Conservation (phyloP, 2,113 vertebrate genomes). For the Syngnathus scovelli region DNA sequence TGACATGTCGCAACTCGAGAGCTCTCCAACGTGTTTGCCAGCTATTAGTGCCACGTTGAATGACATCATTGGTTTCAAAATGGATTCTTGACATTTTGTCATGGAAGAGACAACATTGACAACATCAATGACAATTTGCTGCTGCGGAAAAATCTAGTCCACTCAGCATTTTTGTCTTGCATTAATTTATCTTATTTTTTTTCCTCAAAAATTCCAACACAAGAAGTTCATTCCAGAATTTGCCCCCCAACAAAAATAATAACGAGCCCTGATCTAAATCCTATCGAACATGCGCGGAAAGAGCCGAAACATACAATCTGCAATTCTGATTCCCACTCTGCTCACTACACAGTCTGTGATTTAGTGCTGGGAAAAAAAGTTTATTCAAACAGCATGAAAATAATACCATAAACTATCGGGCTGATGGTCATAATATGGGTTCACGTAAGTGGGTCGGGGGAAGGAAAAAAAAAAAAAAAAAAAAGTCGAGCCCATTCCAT, state of each 20-base stretch:
- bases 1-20: neutral
- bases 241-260: too few species aligned
- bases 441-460: slow-evolving; percentile 81
- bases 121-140: neutral
- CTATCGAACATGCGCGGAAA: neutral
- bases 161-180: neutral
- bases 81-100: neutral
- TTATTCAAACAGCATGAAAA: slow-evolving; percentile 70
- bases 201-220: too few species aligned
- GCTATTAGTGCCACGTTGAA: neutral
- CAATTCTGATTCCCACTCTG: neutral
- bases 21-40: neutral
- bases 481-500: slow-evolving; percentile 88
- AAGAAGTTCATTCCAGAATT: too few species aligned
- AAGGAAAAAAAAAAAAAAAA: slow-evolving; percentile 47
- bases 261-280: neutral
- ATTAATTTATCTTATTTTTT: too few species aligned
- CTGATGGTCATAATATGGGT: slow-evolving; percentile 89
- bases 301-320: neutral
- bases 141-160: neutral
- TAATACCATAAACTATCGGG: slow-evolving; percentile 86
- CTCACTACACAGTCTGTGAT: slow-evolving; percentile 2
- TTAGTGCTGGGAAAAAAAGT: slow-evolving; percentile 38
- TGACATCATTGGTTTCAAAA: neutral
- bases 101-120: neutral